A percentile compares a stretch with the other conserved stretches of the same genome.
phyloP scores from a whole-genome alignment of 2,888 invertebrate genomes.

The Diploptera punctata region DNA sequence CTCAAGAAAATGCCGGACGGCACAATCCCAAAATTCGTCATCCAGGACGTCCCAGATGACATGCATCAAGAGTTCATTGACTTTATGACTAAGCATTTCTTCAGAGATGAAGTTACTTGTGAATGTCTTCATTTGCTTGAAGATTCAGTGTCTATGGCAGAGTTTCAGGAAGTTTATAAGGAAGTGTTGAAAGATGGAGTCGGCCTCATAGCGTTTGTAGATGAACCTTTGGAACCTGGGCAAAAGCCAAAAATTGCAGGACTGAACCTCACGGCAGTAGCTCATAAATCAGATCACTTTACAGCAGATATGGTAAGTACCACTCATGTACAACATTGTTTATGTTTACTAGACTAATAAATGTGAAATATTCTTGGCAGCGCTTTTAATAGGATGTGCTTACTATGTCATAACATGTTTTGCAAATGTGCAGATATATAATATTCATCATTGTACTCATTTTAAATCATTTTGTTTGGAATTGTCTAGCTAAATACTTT shows the following conservation, averaged over 20 bases:
- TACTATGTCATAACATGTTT: too few species aligned
- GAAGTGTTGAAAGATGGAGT: not conserved
- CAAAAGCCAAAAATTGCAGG: not conserved
- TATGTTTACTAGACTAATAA: too few species aligned
- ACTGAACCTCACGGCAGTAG: not conserved
- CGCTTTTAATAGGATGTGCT: too few species aligned
- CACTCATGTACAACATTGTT: too few species aligned
- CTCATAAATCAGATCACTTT: not conserved
- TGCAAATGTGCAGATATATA: too few species aligned
- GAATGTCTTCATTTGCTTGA: not conserved
- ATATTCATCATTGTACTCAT: too few species aligned
- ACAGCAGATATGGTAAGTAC: not conserved
- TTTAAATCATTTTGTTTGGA: too few species aligned
- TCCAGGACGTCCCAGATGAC: not conserved
- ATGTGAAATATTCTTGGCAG: too few species aligned
- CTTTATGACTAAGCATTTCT: not conserved
- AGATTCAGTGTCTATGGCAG: not conserved
- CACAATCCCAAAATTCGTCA: not conserved
- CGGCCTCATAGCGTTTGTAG: not conserved
- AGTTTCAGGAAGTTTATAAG: not conserved
- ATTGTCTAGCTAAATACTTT: too few species aligned
- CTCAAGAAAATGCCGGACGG: not conserved
- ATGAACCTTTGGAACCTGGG: not conserved
- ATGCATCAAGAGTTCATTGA: not conserved
- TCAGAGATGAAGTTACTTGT: not conserved